A percentile compares a stretch with the other conserved stretches of the same genome.
phyloP scores from a whole-genome alignment of 2,888 invertebrate species.

The Hecatera dysodea region DNA sequence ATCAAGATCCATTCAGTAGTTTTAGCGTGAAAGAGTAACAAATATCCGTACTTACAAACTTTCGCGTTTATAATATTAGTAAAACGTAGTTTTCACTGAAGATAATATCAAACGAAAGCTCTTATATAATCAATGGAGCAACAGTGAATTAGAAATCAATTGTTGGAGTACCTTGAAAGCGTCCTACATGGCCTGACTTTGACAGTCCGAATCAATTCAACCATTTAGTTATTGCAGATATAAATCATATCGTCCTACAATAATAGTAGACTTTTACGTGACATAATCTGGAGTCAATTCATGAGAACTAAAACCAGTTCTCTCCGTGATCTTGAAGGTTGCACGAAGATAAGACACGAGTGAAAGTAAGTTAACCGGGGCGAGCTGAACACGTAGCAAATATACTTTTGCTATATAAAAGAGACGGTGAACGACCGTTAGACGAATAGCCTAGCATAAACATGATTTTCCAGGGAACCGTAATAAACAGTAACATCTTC shows the following conservation, averaged over 20 bases:
- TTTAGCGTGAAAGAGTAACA: too few relatives aligned
- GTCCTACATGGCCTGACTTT: not conserved
- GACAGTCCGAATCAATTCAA: not conserved
- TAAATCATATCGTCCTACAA: conserved; percentile 3
- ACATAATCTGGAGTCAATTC: conserved; percentile 63
- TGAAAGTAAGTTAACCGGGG: conserved; percentile 74
- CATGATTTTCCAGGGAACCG: conserved; percentile 58
- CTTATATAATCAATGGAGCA: not conserved
- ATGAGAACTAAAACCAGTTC: conserved; percentile 72
- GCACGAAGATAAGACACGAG: conserved; percentile 71
- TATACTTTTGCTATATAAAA: conserved; percentile 63
- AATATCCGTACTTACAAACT: too few relatives aligned
- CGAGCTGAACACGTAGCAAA: conserved; percentile 58
- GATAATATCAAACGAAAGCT: conserved; percentile 4
- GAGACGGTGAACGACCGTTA: conserved; percentile 52
- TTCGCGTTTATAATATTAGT: too few relatives aligned
- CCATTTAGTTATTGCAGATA: not conserved
- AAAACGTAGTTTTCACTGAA: not conserved
- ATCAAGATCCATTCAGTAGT: too few relatives aligned
- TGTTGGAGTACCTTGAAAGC: not conserved
- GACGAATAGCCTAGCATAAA: conserved; percentile 57
- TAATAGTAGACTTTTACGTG: conserved; percentile 48
- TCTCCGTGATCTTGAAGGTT: conserved; percentile 72
- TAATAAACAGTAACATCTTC: conserved; percentile 55
- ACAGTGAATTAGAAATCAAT: not conserved